A percentile compares a stretch with the other conserved stretches of the same genome.
Evolutionary conservation across 1,140 invertebrate species (phyloP).

Genomic region (Drosophila setifemur): DNA sequence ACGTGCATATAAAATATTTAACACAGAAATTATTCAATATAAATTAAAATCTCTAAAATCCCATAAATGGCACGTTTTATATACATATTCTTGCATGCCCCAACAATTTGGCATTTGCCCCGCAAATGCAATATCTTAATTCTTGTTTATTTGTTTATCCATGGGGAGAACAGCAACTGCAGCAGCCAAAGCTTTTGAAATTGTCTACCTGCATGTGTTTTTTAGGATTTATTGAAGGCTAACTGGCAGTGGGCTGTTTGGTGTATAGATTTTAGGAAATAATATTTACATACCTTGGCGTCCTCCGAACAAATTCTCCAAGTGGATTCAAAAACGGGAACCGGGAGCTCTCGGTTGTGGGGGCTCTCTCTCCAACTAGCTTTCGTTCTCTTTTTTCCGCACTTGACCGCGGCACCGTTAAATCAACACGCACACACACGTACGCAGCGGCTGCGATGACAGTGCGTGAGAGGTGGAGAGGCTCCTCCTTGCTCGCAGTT

Average conservation of each 20-base stretch:
- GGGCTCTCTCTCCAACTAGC: conserved; percentile 13
- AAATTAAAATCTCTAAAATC: not conserved
- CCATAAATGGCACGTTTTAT: too few relatives aligned
- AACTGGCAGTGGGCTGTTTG: conserved; percentile 1
- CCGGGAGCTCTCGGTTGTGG: conserved; percentile 22
- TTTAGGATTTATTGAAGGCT: conserved; percentile 51
- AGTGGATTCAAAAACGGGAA: conserved; percentile 33
- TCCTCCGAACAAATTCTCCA: conserved; percentile 28
- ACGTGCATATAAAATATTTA: too few relatives aligned
- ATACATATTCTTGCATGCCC: conserved; percentile 40
- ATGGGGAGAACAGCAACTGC: conserved; percentile 1
- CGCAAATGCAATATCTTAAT: conserved; percentile 7
- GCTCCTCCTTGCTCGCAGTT: conserved; percentile 62
- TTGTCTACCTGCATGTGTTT: conserved; percentile 34
- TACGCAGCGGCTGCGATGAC: conserved; percentile 35
- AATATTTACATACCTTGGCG: conserved; percentile 57
- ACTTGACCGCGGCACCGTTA: conserved; percentile 77
- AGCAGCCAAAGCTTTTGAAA: conserved; percentile 18
- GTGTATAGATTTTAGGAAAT: conserved; percentile 16
- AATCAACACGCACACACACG: conserved; percentile 41
- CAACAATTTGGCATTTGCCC: conserved; percentile 61
- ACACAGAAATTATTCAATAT: not conserved
- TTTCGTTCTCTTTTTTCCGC: conserved; percentile 30
- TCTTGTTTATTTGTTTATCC: conserved; percentile 59
- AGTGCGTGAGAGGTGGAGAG: conserved; percentile 62